A percentile compares a stretch with the other conserved stretches of the same genome.
Evolutionary conservation across 2,888 invertebrate species (phyloP).

Genomic region (Nomada ruficornis): DNA sequence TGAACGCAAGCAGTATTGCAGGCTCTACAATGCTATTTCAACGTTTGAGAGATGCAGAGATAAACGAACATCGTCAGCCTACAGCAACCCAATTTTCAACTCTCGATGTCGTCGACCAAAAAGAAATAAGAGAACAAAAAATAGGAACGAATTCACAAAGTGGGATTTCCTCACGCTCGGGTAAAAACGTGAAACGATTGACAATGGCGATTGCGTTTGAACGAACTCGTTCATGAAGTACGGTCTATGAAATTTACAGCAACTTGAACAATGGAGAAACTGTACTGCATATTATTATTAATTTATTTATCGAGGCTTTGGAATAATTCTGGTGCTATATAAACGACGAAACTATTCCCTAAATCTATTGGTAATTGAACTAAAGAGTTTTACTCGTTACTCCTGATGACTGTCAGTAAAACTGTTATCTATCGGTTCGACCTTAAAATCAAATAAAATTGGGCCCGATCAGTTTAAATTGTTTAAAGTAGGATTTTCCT

Average conservation of each 20-base stretch:
- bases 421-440: too few species aligned
- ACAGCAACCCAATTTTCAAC: conserved; percentile 55
- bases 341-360: too few species aligned
- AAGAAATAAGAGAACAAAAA: not conserved
- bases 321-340: too few species aligned
- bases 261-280: too few species aligned
- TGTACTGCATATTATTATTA: too few species aligned
- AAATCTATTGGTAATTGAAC: too few species aligned
- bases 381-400: too few species aligned
- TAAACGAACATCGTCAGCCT: conserved; percentile 36
- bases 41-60: conserved; percentile 13
- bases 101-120: conserved; percentile 13
- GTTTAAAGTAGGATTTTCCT: too few species aligned
- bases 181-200: not conserved
- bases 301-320: too few species aligned
- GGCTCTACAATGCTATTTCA: conserved; percentile 46
- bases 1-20: conserved; percentile 39
- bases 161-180: conserved; percentile 9
- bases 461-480: too few species aligned
- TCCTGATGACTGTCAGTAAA: too few species aligned
- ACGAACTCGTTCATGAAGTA: conserved; percentile 53
- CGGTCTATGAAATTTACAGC: conserved; percentile 46
- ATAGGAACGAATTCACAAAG: not conserved
- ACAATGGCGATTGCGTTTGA: conserved; percentile 16
- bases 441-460: too few species aligned